Conservation (phyloP, 1,140 invertebrate species). For the Calosoma granatense region DNA sequence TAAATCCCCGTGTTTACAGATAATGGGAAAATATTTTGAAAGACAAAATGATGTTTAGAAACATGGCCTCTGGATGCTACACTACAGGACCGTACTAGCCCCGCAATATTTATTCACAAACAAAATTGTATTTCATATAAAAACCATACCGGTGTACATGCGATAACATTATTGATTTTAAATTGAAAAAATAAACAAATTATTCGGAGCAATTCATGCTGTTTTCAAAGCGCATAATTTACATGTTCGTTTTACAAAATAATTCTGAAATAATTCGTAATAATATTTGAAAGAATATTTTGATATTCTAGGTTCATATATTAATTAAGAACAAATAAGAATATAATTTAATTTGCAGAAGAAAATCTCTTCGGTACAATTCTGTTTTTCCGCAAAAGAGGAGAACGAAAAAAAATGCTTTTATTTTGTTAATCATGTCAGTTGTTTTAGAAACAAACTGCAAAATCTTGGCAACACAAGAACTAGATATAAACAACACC, state of each 20-base stretch:
- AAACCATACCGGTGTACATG: no score
- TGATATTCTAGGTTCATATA: no score
- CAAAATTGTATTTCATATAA: background rate
- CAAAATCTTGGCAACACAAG: background rate
- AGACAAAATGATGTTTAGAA: constrained; percentile 7
- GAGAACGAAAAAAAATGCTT: background rate
- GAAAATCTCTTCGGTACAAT: background rate
- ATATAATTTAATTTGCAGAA: background rate
- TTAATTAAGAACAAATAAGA: no score
- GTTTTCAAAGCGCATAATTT: no score
- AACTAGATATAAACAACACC: background rate
- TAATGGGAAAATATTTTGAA: constrained; percentile 9
- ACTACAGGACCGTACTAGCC: background rate
- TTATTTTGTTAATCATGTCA: background rate
- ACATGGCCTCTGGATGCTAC: background rate
- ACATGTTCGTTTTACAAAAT: no score
- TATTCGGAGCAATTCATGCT: no score
- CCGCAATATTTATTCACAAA: background rate
- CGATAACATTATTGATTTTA: no score
- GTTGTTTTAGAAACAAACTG: background rate
- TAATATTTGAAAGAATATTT: no score
- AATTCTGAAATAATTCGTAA: no score
- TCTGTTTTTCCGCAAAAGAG: background rate
- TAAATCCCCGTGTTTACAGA: background rate
- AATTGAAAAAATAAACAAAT: no score